Evolutionary conservation across 2,113 vertebrate species (phyloP).

Genomic region (Merops nubicus): DNA sequence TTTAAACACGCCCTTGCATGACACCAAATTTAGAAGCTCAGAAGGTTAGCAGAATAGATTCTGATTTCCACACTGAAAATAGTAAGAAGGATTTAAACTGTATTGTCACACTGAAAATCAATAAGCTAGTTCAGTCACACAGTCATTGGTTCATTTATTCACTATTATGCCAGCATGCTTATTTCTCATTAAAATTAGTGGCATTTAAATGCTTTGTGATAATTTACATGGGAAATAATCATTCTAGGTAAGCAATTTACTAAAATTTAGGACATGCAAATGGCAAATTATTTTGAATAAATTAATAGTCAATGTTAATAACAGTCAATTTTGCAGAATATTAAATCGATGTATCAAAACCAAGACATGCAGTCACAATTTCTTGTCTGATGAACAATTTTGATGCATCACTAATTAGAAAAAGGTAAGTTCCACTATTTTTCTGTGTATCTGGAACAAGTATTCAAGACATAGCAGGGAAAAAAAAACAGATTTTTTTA

Average conservation of each 20-base stretch:
- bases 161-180: neutral
- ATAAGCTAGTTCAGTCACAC: neutral
- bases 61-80: slow-evolving; percentile 15
- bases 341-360: neutral
- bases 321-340: neutral
- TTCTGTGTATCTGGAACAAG: neutral
- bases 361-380: neutral
- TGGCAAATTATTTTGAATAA: neutral
- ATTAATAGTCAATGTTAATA: neutral
- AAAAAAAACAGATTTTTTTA: neutral
- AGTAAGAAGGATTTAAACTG: slow-evolving; percentile 5
- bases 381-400: neutral
- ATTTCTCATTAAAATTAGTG: neutral
- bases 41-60: slow-evolving; percentile 73
- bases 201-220: slow-evolving; percentile 7
- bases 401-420: neutral
- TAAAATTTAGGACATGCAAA: neutral
- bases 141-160: neutral
- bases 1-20: slow-evolving; percentile 76
- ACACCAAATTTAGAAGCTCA: slow-evolving; percentile 73
- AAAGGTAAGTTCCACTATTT: neutral
- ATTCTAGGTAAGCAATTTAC: slow-evolving; percentile 1
- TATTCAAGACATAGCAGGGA: neutral
- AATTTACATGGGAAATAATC: neutral
- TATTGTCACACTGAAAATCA: neutral